Base-by-base conservation (phyloP, 2,888 invertebrate species). In the Caenorhabditis sp. region DNA sequence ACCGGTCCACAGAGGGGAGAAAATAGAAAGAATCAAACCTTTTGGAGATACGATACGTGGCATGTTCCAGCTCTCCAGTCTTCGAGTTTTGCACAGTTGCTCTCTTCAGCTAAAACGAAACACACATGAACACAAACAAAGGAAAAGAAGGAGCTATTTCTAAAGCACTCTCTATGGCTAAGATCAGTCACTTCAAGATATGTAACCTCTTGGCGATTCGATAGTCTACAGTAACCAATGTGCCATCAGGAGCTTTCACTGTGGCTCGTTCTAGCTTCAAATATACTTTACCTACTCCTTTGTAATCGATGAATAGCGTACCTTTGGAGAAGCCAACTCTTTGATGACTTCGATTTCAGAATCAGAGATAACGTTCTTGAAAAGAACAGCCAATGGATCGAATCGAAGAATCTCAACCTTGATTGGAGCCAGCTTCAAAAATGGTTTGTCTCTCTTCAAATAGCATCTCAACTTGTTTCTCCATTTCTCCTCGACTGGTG, bases 41-140 rank as follows among this genome's bases (percentile, higher is more conserved):
- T 94, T 99, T 99, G 93, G 98, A 98, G 92, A 99, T 98, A 90
- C 99, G 95, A 93, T 98, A 99, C 92, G 95, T 95, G 0, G 98
- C 98, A 6, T 95, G 95, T 92, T 97, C 97, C 88, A 98, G 93
- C 91, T 96, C 92, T 41, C 92, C 92, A 22, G 92, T 98, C 97
- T 0, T 74, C 47, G 91, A 87, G 68, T 92, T 92, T 82, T 92
- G 92, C 24, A 92, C 91, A 19, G 92, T 92, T 16, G 92, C 92
- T 44, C 92, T 86, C 64, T 87, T 85, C 61, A 92, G 89, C 92
- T 92, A 84, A 76, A 74, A 56, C 44, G 59, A 49, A 44, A 66
- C 59, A 81, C 73, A 68, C 51, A 47, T 76, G 68, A 84, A 47
- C n/a, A 47, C 19, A 47, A n/a, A 75, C 66, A 68, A 28, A 75